A percentile compares a stretch with the other conserved stretches of the same genome.
These are phyloP conservation scores for Herminia tarsipennalis DNA, from an alignment of 2,888 invertebrate genomes.

Conservation along the genomic window DNA sequence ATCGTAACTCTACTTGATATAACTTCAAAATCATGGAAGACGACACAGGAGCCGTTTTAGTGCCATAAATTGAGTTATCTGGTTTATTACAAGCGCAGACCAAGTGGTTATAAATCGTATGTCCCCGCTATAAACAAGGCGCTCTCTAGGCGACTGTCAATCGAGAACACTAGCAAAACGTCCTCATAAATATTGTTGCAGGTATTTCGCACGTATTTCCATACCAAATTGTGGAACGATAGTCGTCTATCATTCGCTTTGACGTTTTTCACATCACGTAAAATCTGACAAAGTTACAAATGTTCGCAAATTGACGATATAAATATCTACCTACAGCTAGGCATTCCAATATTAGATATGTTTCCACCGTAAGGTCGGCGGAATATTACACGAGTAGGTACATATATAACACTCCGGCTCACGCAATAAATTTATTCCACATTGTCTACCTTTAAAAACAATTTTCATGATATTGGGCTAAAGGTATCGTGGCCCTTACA, in stretches of 20 bases:
- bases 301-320: constrained; percentile 58
- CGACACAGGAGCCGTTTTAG: constrained; percentile 58
- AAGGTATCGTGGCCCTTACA: background rate
- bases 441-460: constrained; percentile 16
- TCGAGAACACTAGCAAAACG: constrained; percentile 53
- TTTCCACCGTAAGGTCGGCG: constrained; percentile 21
- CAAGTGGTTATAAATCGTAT: constrained; percentile 65
- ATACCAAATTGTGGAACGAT: constrained; percentile 61
- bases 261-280: constrained; percentile 64
- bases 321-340: constrained; percentile 30
- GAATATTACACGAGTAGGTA: constrained; percentile 13
- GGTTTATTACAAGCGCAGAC: constrained; percentile 67
- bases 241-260: constrained; percentile 64
- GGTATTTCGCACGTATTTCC: constrained; percentile 59
- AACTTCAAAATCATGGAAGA: constrained; percentile 57
- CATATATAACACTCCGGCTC: constrained; percentile 8
- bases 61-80: constrained; percentile 72
- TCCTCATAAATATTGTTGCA: constrained; percentile 57
- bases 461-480: background rate
- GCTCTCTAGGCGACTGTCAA: constrained; percentile 68
- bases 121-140: constrained; percentile 58
- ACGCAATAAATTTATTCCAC: constrained; percentile 9
- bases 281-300: constrained; percentile 60
- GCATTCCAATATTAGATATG: constrained; percentile 23
- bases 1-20: constrained; percentile 63